phyloP scores from a whole-genome alignment of 35 echinoderm and acorn worm species.

The Diadema setosum region DNA sequence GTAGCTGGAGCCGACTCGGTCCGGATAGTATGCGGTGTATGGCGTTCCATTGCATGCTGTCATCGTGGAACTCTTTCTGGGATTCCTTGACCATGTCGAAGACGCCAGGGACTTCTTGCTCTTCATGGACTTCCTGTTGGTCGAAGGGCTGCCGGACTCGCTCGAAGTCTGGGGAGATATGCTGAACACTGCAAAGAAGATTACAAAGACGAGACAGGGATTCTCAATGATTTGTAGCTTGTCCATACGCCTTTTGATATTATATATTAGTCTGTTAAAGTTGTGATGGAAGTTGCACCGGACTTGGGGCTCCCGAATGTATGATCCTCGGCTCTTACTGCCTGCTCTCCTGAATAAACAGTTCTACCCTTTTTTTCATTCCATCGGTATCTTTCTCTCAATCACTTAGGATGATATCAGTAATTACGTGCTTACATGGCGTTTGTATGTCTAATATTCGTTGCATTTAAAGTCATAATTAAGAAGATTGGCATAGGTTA shows the following conservation, averaged over 20 bases:
- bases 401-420: too few relatives aligned
- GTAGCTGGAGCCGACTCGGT: neutral
- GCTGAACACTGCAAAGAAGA: neutral
- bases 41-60: neutral
- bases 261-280: neutral
- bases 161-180: neutral
- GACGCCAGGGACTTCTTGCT: neutral
- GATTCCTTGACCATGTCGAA: too few relatives aligned
- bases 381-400: too few relatives aligned
- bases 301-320: neutral
- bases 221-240: neutral
- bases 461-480: too few relatives aligned
- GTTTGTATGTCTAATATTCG: too few relatives aligned
- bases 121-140: neutral
- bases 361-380: neutral
- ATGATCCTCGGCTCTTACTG: neutral
- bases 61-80: neutral
- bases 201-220: neutral
- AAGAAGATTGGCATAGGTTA: too few relatives aligned
- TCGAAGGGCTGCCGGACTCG: neutral
- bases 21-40: neutral
- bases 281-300: neutral
- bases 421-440: too few relatives aligned
- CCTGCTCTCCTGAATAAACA: neutral
- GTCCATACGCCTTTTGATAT: neutral